Evolutionary conservation across 1,140 invertebrate species (phyloP).

Genomic region (Cotesia vestalis): DNA sequence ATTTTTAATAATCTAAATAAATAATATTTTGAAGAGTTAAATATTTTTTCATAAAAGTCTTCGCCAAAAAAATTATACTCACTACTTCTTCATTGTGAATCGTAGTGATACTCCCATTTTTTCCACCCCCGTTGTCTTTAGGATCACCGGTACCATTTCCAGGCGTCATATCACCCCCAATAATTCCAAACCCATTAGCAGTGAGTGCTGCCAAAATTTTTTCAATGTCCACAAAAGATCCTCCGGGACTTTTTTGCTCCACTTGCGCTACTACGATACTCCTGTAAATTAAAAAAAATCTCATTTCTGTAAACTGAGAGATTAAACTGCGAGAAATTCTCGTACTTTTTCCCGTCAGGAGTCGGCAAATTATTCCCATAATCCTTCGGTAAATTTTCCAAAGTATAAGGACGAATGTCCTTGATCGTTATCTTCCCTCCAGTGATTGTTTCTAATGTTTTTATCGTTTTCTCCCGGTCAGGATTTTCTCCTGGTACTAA

Average conservation of each 20-base stretch:
- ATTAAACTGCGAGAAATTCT: conserved; percentile 1
- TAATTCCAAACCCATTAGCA: conserved; percentile 68
- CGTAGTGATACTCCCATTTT: conserved; percentile 30
- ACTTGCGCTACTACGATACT: conserved; percentile 77
- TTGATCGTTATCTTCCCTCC: conserved; percentile 79
- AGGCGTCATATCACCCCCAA: conserved; percentile 45
- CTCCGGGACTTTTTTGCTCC: conserved; percentile 55
- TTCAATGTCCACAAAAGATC: conserved; percentile 59
- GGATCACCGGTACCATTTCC: conserved; percentile 4
- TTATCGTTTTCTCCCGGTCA: conserved; percentile 75
- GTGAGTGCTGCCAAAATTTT: conserved; percentile 70
- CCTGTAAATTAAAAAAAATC: conserved; percentile 60
- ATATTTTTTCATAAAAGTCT: not conserved
- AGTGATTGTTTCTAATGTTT: conserved; percentile 78
- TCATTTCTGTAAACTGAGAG: no score
- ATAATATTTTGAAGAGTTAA: not conserved
- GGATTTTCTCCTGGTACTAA: conserved; percentile 78
- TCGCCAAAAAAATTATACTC: conserved; percentile 33
- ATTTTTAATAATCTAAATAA: no score
- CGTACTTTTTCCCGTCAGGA: conserved; percentile 49
- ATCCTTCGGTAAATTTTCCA: conserved; percentile 46
- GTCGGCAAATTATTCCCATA: conserved; percentile 30
- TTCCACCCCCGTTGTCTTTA: conserved; percentile 19
- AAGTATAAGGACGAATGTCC: conserved; percentile 75
- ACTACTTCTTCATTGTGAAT: conserved; percentile 52